These are phyloP conservation scores for Sparus aurata DNA, from an alignment of 2,797 vertebrate species.

Conservation along the genomic window DNA sequence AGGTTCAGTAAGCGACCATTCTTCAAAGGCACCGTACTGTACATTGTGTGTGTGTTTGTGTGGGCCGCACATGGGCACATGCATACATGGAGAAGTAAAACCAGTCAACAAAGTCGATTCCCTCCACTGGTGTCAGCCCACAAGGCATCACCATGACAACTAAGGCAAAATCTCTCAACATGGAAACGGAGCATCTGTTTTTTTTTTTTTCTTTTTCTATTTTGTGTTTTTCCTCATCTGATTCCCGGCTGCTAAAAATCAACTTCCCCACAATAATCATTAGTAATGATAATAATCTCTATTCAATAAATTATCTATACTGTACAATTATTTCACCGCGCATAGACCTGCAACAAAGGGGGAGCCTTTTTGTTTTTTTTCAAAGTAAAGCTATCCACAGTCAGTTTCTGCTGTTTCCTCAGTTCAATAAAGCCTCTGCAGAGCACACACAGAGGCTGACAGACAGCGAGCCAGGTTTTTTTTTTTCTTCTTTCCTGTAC, in stretches of 20 bases:
- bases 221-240: conserved; percentile 50
- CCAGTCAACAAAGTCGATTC: conserved; percentile 72
- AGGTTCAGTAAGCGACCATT: conserved; percentile 77
- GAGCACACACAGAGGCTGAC: conserved; percentile 54
- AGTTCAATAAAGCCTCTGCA: conserved; percentile 54
- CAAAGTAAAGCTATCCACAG: conserved; percentile 79
- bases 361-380: conserved; percentile 58
- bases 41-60: conserved; percentile 69
- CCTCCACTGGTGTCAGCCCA: conserved; percentile 77
- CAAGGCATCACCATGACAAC: conserved; percentile 88
- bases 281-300: conserved; percentile 86
- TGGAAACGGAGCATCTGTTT: conserved; percentile 77
- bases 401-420: conserved; percentile 53
- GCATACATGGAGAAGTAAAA: conserved; percentile 79
- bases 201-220: conserved; percentile 37
- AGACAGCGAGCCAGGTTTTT: conserved; percentile 47
- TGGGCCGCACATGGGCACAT: conserved; percentile 74
- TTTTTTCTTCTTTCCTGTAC: conserved; percentile 64
- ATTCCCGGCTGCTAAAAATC: conserved; percentile 69
- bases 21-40: conserved; percentile 87
- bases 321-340: conserved; percentile 84
- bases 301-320: conserved; percentile 92
- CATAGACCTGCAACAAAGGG: conserved; percentile 76
- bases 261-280: conserved; percentile 80
- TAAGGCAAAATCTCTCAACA: conserved; percentile 87